These are phyloP conservation scores for Tuberolachnus salignus DNA, from an alignment of 2,888 invertebrate species.

Conservation along the genomic window DNA sequence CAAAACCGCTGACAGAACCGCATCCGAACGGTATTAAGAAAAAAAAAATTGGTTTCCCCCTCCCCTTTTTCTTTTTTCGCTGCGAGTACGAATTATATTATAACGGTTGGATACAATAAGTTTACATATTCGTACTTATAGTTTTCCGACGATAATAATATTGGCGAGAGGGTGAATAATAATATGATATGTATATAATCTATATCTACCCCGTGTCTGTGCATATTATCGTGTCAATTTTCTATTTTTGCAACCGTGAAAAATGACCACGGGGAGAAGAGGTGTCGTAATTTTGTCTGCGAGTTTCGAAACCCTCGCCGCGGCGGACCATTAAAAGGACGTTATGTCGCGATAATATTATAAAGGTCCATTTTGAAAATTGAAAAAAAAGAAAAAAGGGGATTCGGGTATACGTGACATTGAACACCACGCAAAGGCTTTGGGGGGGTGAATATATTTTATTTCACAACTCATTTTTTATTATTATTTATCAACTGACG, in stretches of 20 bases:
- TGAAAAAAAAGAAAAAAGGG: slow-evolving; percentile 16
- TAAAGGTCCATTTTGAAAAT: slow-evolving; percentile 51
- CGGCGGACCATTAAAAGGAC: slow-evolving; percentile 37
- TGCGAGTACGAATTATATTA: background rate
- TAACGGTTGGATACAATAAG: background rate
- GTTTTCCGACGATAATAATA: too few species aligned
- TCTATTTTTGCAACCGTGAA: slow-evolving; percentile 13
- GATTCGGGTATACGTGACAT: slow-evolving; percentile 33
- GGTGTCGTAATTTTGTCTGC: slow-evolving; percentile 16
- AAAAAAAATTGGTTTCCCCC: too few species aligned
- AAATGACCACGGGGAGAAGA: slow-evolving; percentile 21
- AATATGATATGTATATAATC: too few species aligned
- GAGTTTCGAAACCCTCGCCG: slow-evolving; percentile 42
- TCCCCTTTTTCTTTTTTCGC: background rate
- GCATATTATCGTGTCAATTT: background rate
- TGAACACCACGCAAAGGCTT: slow-evolving; percentile 23
- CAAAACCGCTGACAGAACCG: slow-evolving; percentile 10
- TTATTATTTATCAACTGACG: slow-evolving; percentile 23
- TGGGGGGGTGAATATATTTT: slow-evolving; percentile 37
- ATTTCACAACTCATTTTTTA: slow-evolving; percentile 50
- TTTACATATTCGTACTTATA: background rate
- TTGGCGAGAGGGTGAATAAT: too few species aligned
- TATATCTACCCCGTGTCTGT: too few species aligned
- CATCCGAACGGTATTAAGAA: too few species aligned
- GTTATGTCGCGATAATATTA: slow-evolving; percentile 7